Conservation (phyloP, 2,888 invertebrate species). For the Ferrisia virgata region DNA sequence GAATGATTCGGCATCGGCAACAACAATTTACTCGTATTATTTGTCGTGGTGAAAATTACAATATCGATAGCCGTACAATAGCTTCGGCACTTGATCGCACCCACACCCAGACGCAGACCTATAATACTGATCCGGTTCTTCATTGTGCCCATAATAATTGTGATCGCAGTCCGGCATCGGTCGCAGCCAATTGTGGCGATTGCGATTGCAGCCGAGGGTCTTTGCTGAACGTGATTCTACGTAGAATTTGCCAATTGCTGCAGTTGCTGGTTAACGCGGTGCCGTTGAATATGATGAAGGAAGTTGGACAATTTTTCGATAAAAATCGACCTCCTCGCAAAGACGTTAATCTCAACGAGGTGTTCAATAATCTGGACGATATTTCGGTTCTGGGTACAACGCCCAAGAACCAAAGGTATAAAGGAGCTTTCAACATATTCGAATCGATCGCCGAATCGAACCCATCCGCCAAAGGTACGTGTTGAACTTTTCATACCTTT, state of each 20-base stretch:
- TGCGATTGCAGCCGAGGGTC: too few relatives aligned
- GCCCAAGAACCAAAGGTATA: slow-evolving; percentile 32
- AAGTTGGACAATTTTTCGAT: slow-evolving; percentile 27
- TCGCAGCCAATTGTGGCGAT: too few relatives aligned
- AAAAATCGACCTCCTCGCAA: slow-evolving; percentile 7
- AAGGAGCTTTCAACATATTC: slow-evolving; percentile 42
- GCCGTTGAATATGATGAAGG: slow-evolving; percentile 28
- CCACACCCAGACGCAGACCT: neutral
- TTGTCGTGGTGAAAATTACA: neutral
- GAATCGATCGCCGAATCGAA: slow-evolving; percentile 38
- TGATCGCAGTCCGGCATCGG: too few relatives aligned
- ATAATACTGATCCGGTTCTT: too few relatives aligned
- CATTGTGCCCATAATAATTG: too few relatives aligned
- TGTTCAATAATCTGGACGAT: slow-evolving; percentile 35
- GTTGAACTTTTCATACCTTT: neutral
- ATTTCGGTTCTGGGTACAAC: slow-evolving; percentile 35
- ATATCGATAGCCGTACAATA: neutral
- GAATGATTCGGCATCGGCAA: neutral
- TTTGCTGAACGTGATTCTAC: neutral
- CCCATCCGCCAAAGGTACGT: slow-evolving; percentile 3
- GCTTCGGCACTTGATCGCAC: too few relatives aligned
- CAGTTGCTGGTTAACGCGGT: neutral
- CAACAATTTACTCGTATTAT: neutral
- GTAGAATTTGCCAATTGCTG: neutral
- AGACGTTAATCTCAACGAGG: slow-evolving; percentile 38